Evolutionary conservation across 2,113 vertebrate species (phyloP).

Genomic region (Ictalurus furcatus): DNA sequence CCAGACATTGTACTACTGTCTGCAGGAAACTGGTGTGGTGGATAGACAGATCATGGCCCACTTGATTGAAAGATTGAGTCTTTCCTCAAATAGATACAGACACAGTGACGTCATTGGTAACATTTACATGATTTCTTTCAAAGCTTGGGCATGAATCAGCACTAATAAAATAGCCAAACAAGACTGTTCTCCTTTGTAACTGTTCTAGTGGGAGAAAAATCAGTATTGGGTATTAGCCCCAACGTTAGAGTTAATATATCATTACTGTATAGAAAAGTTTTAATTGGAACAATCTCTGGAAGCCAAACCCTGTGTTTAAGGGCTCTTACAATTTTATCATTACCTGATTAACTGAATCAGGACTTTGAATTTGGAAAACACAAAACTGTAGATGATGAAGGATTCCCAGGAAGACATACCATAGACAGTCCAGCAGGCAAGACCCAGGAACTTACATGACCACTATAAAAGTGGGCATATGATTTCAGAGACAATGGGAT

Average conservation of each 20-base stretch:
- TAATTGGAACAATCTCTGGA: neutral
- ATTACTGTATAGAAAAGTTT: neutral
- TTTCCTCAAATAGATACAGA: neutral
- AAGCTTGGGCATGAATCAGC: neutral
- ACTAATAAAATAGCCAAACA: neutral
- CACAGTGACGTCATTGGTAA: neutral
- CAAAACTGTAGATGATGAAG: neutral
- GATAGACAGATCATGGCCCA: neutral
- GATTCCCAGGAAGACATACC: neutral
- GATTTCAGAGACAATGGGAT: neutral
- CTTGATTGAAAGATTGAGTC: neutral
- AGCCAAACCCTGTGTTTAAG: neutral
- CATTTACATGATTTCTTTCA: neutral
- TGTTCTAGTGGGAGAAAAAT: neutral
- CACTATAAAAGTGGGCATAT: neutral
- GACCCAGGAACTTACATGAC: neutral
- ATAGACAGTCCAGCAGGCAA: neutral
- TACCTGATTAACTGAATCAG: neutral
- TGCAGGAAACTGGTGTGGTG: neutral
- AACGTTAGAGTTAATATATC: neutral
- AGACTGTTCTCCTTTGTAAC: neutral
- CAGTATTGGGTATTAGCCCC: neutral
- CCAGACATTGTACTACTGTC: neutral
- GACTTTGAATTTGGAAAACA: neutral
- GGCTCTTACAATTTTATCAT: neutral